phyloP scores from a whole-genome alignment of 2,888 invertebrate species.

The Agriopis leucophaearia region DNA sequence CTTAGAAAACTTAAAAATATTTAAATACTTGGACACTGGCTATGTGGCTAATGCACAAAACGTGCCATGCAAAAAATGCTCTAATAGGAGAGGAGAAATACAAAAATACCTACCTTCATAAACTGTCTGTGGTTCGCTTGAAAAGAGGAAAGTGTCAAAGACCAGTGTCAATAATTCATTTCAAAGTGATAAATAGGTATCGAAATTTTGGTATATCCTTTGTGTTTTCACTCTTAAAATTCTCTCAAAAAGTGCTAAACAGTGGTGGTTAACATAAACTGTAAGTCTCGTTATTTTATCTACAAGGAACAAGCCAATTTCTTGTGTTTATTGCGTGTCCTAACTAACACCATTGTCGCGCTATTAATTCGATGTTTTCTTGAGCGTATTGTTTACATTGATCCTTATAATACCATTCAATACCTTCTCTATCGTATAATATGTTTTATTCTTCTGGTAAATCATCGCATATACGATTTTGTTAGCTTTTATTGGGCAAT shows the following conservation, averaged over 20 bases:
- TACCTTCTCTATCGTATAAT: neutral
- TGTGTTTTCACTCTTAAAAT: constrained; percentile 39
- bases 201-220: constrained; percentile 26
- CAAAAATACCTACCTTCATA: neutral
- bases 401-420: neutral
- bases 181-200: constrained; percentile 36
- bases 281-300: constrained; percentile 33
- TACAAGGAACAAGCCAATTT: neutral
- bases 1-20: no score
- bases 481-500: neutral
- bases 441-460: neutral
- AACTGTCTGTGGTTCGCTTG: constrained; percentile 9
- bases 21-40: no score
- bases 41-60: no score
- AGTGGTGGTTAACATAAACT: constrained; percentile 17
- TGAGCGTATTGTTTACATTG: constrained; percentile 10
- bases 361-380: constrained; percentile 38
- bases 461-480: neutral
- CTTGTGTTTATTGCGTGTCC: constrained; percentile 22
- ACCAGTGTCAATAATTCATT: constrained; percentile 69
- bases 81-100: neutral
- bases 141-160: constrained; percentile 31
- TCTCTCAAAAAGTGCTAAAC: constrained; percentile 34
- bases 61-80: no score
- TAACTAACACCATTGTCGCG: constrained; percentile 28